A percentile compares a stretch with the other conserved stretches of the same genome.
phyloP scores from a whole-genome alignment of 1,140 invertebrate genomes.

The Musca vetustissima region DNA sequence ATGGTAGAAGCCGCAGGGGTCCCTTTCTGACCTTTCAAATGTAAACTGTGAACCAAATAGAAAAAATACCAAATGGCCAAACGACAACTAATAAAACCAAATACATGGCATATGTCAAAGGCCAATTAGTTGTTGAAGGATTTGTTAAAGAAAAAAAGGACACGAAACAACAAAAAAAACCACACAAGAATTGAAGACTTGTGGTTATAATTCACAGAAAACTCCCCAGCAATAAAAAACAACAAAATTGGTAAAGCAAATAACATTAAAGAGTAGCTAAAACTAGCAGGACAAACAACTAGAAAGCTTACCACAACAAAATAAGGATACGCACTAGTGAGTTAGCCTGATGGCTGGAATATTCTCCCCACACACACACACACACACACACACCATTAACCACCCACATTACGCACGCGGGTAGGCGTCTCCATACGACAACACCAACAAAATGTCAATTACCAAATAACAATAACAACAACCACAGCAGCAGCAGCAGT shows the following conservation, averaged over 20 bases:
- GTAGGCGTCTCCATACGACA: not conserved
- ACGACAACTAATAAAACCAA: not conserved
- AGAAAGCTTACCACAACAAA: not conserved
- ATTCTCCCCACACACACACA: not conserved
- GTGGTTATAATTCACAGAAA: not conserved
- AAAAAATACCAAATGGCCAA: not conserved
- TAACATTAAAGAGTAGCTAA: not conserved
- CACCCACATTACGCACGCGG: not conserved
- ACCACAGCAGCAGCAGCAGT: too few relatives aligned
- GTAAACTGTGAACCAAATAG: not conserved
- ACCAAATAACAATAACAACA: too few relatives aligned
- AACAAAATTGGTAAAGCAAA: too few relatives aligned
- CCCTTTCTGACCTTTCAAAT: not conserved
- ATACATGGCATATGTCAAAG: not conserved
- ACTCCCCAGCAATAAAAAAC: constrained; percentile 3
- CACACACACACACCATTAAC: too few relatives aligned
- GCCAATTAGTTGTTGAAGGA: constrained; percentile 11
- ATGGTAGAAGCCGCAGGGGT: not conserved
- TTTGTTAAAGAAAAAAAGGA: constrained; percentile 4
- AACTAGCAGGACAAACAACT: not conserved
- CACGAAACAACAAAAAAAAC: not conserved
- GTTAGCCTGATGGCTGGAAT: not conserved
- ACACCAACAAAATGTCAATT: too few relatives aligned
- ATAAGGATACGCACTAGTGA: not conserved
- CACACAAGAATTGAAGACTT: not conserved